Conservation (phyloP, 2,113 vertebrate genomes). For the Campylomormyrus numenius region DNA sequence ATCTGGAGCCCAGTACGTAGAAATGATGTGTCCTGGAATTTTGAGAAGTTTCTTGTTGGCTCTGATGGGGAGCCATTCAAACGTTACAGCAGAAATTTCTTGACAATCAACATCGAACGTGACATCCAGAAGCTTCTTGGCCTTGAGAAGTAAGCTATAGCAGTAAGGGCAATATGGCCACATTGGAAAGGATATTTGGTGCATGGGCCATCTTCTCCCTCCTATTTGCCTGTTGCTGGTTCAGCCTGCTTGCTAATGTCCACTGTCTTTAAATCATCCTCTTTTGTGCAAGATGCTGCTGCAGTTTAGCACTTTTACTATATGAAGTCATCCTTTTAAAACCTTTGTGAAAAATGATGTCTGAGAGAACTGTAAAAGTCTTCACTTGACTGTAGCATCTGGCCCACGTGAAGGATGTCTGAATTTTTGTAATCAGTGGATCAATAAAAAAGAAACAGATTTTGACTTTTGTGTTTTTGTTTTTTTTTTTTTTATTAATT, state of each 20-base stretch:
- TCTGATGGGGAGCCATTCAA: slow-evolving; percentile 65
- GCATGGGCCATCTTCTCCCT: neutral
- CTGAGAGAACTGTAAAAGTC: slow-evolving; percentile 40
- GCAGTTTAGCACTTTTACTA: slow-evolving; percentile 39
- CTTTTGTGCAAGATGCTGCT: slow-evolving; percentile 22
- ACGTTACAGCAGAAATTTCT: slow-evolving; percentile 68
- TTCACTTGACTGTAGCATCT: slow-evolving; percentile 26
- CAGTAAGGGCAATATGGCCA: neutral
- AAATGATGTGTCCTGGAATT: slow-evolving; percentile 73
- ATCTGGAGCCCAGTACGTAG: slow-evolving; percentile 72
- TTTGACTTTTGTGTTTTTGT: neutral
- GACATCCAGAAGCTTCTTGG: slow-evolving; percentile 67
- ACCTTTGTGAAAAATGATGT: slow-evolving; percentile 31
- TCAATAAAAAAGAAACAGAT: slow-evolving; percentile 16
- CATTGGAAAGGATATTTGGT: neutral
- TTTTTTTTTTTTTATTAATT: neutral
- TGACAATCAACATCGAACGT: slow-evolving; percentile 65
- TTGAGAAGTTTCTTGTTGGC: slow-evolving; percentile 74
- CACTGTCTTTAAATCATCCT: slow-evolving; percentile 9
- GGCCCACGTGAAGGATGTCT: slow-evolving; percentile 26
- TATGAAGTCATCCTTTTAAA: slow-evolving; percentile 42
- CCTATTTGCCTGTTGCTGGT: neutral
- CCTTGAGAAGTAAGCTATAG: slow-evolving; percentile 27
- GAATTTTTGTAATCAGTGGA: slow-evolving; percentile 1
- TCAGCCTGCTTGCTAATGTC: neutral